Percentiles rank a stretch among this genome's conserved stretches.
Conservation (phyloP, 1,140 invertebrate genomes). For the Heliconius congener region DNA sequence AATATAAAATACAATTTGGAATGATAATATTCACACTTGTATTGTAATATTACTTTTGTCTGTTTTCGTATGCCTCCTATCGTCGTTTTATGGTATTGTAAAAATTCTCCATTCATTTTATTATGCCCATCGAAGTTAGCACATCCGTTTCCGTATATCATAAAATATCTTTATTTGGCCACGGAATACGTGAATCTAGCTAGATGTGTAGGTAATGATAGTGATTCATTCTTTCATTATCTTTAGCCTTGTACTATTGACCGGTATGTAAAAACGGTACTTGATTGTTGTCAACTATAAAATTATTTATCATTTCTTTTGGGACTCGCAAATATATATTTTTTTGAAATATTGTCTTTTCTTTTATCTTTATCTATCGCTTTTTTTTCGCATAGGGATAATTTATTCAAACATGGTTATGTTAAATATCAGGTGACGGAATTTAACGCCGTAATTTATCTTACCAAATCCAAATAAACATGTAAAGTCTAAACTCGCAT, state of each 20-base stretch:
- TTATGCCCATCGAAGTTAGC: constrained; percentile 22
- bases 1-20: too few relatives aligned
- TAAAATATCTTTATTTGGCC: constrained; percentile 29
- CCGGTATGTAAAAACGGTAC: neutral
- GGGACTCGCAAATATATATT: neutral
- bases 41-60: too few relatives aligned
- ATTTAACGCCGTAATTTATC: too few relatives aligned
- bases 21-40: too few relatives aligned
- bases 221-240: neutral
- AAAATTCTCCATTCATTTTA: constrained; percentile 8
- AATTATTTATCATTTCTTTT: neutral
- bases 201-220: neutral
- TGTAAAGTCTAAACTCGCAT: too few relatives aligned
- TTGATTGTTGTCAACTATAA: neutral
- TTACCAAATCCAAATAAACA: too few relatives aligned
- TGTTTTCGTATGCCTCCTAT: too few relatives aligned
- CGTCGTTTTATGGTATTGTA: constrained; percentile 15
- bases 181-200: constrained; percentile 20
- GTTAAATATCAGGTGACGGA: too few relatives aligned
- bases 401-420: neutral
- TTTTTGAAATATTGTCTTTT: neutral
- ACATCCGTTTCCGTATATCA: constrained; percentile 28
- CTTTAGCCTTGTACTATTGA: constrained; percentile 15
- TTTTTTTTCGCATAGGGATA: neutral
- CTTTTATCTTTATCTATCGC: neutral